Evolutionary conservation across 2,113 vertebrate species (phyloP), one percentile per base, ranked within the genome.

Genomic region (Puntigrus tetrazona): DNA sequence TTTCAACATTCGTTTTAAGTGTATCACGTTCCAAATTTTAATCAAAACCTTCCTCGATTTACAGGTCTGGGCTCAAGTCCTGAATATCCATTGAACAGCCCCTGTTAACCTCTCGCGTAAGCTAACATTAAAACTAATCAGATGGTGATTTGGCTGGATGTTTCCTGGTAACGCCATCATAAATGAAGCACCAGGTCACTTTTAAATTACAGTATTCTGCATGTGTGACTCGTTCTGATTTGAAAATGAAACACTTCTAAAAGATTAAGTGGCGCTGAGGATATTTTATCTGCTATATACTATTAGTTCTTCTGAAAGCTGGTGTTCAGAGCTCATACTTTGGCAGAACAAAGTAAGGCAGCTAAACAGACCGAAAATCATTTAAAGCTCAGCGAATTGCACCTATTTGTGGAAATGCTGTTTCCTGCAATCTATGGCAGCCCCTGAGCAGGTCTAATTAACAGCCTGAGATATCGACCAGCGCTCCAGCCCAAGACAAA

Each of bases 401-500:
- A 85, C 87, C 74, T 91, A 90, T 93, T 91, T 90, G 89, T 89
- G 91, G 93, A 94, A 93, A 84, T 76, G 7, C 69, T 84, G 87
- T 88, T 93, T 94, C 93, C 93, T 91, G 92, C 89, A 91, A 82
- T 91, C 86, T 87, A 87, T 86, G 85, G 91, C 91, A 92, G 90
- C 85, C 86, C 88, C 88, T 78, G 84, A 88, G 85, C 86, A 88
- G 83, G 74, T 91, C 91, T 94, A 93, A 94, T 94, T 94, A 94
- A 91, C 92, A 89, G 87, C 85, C 88, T 78, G 92, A 90, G 55
- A 92, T 93, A 94, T 87, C 78, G 90, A 93, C 86, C 55, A 84
- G 84, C 89, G 89, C 92, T 91, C 87, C 91, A 89, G 90, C 78
- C 89, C 85, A 88, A 93, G 92, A 94, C 93, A 89, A 94, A 94